Evolutionary conservation across 2,113 vertebrate genomes (phyloP).

Genomic region (Nibea coibor): DNA sequence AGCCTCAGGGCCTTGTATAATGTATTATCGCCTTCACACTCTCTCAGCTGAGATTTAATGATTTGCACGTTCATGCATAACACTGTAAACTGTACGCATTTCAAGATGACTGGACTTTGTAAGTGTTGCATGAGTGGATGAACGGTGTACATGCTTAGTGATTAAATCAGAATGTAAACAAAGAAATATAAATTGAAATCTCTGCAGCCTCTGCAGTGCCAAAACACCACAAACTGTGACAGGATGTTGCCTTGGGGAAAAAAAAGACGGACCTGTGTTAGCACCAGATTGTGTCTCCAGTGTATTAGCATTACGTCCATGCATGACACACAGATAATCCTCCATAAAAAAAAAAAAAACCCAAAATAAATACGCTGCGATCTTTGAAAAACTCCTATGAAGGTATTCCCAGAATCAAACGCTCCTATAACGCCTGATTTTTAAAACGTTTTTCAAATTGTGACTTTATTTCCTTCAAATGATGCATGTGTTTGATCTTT

Average conservation of each 20-base stretch:
- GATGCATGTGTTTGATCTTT: background rate
- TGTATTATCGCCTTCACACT: conserved; percentile 13
- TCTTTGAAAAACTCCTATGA: background rate
- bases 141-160: background rate
- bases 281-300: background rate
- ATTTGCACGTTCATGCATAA: conserved; percentile 17
- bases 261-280: background rate
- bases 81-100: background rate
- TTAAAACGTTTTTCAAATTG: background rate
- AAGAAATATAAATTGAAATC: background rate
- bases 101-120: conserved; percentile 1
- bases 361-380: background rate
- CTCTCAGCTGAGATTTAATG: background rate
- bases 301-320: background rate
- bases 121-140: background rate
- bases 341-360: too few species aligned
- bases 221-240: background rate
- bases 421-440: background rate
- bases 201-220: background rate
- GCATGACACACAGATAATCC: background rate
- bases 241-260: background rate
- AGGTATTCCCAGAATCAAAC: background rate
- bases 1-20: background rate
- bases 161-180: background rate
- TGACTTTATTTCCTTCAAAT: background rate